phyloP scores from a whole-genome alignment of 2,888 invertebrate species.

The Mythimna vitellina region DNA sequence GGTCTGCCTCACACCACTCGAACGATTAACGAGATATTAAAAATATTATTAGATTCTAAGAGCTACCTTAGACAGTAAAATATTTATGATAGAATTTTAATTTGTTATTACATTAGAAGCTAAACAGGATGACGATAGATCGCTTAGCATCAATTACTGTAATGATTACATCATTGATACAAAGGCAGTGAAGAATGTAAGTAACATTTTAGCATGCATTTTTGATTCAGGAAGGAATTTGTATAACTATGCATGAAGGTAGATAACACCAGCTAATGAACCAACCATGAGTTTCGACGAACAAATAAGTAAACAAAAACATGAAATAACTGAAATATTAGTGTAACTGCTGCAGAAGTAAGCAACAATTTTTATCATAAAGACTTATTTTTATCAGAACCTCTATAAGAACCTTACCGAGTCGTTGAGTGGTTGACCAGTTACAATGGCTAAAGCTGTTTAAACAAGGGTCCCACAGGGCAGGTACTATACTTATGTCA shows the following conservation, averaged over 20 bases:
- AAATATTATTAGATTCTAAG: slow-evolving; percentile 54
- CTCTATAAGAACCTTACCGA: slow-evolving; percentile 27
- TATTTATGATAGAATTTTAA: slow-evolving; percentile 18
- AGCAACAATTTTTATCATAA: background rate
- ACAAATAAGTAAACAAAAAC: background rate
- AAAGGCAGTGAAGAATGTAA: too few species aligned
- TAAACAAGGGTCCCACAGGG: slow-evolving; percentile 17
- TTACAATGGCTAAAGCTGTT: slow-evolving; percentile 32
- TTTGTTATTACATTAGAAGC: background rate
- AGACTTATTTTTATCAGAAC: slow-evolving; percentile 12
- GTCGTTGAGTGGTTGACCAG: slow-evolving; percentile 16
- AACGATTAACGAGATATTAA: slow-evolving; percentile 60
- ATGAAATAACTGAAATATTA: background rate
- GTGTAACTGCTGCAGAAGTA: background rate
- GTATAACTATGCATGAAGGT: background rate
- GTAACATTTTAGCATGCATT: background rate
- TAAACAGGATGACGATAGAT: background rate
- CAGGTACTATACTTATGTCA: background rate
- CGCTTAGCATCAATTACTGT: background rate
- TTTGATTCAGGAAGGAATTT: slow-evolving; percentile 1
- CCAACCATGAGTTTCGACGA: background rate
- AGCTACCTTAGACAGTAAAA: slow-evolving; percentile 19
- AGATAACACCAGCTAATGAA: slow-evolving; percentile 2
- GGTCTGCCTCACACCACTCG: slow-evolving; percentile 48
- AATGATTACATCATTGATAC: background rate